These are phyloP conservation scores for Anhinga anhinga DNA, from an alignment of 2,113 vertebrate species.

Conservation along the genomic window DNA sequence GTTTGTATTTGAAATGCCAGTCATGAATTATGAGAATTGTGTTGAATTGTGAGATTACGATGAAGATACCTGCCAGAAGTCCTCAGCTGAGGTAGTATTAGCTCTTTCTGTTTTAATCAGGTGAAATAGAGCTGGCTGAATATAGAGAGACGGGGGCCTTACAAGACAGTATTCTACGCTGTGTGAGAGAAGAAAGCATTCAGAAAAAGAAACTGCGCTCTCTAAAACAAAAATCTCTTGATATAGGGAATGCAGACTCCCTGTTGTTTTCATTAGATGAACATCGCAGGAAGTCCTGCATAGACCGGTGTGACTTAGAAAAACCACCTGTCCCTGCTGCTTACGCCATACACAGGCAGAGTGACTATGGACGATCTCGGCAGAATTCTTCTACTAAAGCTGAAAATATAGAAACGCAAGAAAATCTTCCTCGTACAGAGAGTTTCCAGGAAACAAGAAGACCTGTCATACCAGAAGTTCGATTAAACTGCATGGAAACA, in stretches of 20 bases:
- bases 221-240: slow-evolving; percentile 98
- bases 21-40: background rate
- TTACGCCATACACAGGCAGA: slow-evolving; percentile 56
- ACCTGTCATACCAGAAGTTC: slow-evolving; percentile 93
- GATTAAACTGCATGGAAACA: slow-evolving; percentile 94
- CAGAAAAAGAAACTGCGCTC: slow-evolving; percentile 95
- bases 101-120: slow-evolving; percentile 82
- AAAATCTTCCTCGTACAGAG: slow-evolving; percentile 70
- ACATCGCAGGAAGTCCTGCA: slow-evolving; percentile 95
- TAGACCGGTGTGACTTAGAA: slow-evolving; percentile 90
- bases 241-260: slow-evolving; percentile 97
- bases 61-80: slow-evolving; percentile 28
- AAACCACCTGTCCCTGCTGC: slow-evolving; percentile 76
- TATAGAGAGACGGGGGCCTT: slow-evolving; percentile 91
- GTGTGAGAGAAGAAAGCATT: slow-evolving; percentile 92
- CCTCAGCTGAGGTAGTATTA: slow-evolving; percentile 69
- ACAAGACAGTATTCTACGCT: slow-evolving; percentile 93
- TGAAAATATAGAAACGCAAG: slow-evolving; percentile 68
- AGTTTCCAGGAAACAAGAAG: slow-evolving; percentile 79
- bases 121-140: slow-evolving; percentile 98
- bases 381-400: slow-evolving; percentile 81
- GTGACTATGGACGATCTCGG: slow-evolving; percentile 77
- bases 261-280: slow-evolving; percentile 94
- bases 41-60: background rate
- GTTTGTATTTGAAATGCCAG: slow-evolving; percentile 1